A percentile compares a stretch with the other conserved stretches of the same genome.
phyloP scores from a whole-genome alignment of 2,888 invertebrate genomes.

The Serripes groenlandicus region DNA sequence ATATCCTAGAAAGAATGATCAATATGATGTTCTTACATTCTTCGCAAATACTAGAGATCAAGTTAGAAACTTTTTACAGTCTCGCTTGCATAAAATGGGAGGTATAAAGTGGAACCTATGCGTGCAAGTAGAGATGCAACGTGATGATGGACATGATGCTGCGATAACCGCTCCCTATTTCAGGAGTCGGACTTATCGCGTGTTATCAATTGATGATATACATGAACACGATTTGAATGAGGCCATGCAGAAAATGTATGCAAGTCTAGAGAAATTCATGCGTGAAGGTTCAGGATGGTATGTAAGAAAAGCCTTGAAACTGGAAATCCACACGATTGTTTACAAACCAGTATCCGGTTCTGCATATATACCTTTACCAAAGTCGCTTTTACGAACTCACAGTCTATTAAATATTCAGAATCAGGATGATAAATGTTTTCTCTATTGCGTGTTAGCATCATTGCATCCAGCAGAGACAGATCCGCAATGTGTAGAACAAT shows the following conservation, averaged over 20 bases:
- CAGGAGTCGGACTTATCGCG: slow-evolving; percentile 14
- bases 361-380: slow-evolving; percentile 45
- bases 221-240: slow-evolving; percentile 43
- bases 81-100: slow-evolving; percentile 8
- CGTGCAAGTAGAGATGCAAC: slow-evolving; percentile 34
- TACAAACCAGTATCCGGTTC: slow-evolving; percentile 55
- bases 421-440: slow-evolving; percentile 53
- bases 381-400: background rate
- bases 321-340: slow-evolving; percentile 46
- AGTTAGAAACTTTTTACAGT: slow-evolving; percentile 3
- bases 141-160: slow-evolving; percentile 29
- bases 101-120: slow-evolving; percentile 26
- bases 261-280: slow-evolving; percentile 51
- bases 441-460: slow-evolving; percentile 49
- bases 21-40: slow-evolving; percentile 25
- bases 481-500: slow-evolving; percentile 30
- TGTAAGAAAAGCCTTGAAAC: slow-evolving; percentile 35
- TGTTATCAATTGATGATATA: slow-evolving; percentile 3
- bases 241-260: slow-evolving; percentile 47
- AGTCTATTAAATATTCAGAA: slow-evolving; percentile 55
- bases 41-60: slow-evolving; percentile 29
- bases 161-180: slow-evolving; percentile 28
- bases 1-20: slow-evolving; percentile 14
- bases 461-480: slow-evolving; percentile 28
- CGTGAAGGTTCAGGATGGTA: slow-evolving; percentile 50